phyloP scores from a whole-genome alignment of 2,888 invertebrate species.

The Lithophane semibrunnea region DNA sequence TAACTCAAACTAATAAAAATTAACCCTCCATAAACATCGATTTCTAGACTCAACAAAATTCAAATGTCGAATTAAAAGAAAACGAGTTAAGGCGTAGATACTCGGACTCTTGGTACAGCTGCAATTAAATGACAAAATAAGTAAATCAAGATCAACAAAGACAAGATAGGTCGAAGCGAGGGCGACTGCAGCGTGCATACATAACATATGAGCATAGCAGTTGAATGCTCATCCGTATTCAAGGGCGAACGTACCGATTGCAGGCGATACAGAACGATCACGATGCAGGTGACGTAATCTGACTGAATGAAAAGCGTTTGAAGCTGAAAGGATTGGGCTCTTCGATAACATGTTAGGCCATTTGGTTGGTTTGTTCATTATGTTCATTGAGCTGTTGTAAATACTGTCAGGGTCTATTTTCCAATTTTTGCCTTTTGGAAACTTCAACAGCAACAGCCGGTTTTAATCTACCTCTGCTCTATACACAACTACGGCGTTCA shows the following conservation, averaged over 20 bases:
- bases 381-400: background rate
- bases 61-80: conserved; percentile 12
- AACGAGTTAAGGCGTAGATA: conserved; percentile 31
- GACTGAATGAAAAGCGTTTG: conserved; percentile 44
- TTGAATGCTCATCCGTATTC: conserved; percentile 83
- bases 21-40: background rate
- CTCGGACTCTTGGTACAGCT: conserved; percentile 23
- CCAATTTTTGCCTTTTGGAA: background rate
- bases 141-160: conserved; percentile 63
- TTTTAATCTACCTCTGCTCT: background rate
- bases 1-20: background rate
- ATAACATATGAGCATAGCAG: conserved; percentile 76
- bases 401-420: background rate
- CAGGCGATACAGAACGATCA: conserved; percentile 75
- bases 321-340: conserved; percentile 53
- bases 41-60: conserved; percentile 29
- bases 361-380: background rate
- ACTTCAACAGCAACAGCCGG: background rate
- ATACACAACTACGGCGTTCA: background rate
- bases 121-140: conserved; percentile 69
- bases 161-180: conserved; percentile 68
- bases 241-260: conserved; percentile 82
- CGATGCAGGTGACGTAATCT: conserved; percentile 68
- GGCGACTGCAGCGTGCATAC: conserved; percentile 78
- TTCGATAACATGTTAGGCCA: background rate